Evolutionary conservation across 2,113 vertebrate species (phyloP).

Genomic region (mouse (Mus musculus)): GRCm39 chr14:111949001-111949500

Average conservation of each 20-base stretch:
- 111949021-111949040: not conserved
- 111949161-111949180: conserved; percentile 42
- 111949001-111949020: not conserved
- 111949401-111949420: not conserved
- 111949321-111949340: not conserved
- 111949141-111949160: conserved; percentile 43
- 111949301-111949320: not conserved
- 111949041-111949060: not conserved
- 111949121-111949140: not conserved
- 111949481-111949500: not conserved
- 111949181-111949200: not conserved
- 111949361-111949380: not conserved
- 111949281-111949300: not conserved
- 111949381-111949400: not conserved
- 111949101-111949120: not conserved
- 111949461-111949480: not conserved
- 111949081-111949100: not conserved
- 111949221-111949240: not conserved
- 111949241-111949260: not conserved
- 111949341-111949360: not conserved
- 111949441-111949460: not conserved
- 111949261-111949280: not conserved
- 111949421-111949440: not conserved
- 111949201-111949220: not conserved
- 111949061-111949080: not conserved